Evolutionary conservation across 1,140 invertebrate species (phyloP), one percentile per base, ranked within the genome.

Genomic region (Oppia nitens): DNA sequence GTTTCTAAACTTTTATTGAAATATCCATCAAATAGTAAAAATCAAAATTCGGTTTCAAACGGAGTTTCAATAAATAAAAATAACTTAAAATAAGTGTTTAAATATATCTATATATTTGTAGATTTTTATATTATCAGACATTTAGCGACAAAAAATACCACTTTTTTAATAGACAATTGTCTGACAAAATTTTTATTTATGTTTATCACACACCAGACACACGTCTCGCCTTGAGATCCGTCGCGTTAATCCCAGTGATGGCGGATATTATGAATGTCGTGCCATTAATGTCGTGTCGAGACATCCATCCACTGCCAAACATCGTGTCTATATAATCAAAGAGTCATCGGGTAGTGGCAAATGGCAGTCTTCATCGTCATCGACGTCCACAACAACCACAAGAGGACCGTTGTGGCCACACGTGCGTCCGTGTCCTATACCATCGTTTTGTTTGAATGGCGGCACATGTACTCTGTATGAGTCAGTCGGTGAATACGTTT

Each of bases 391-490:
- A 17, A 40, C 49, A n/a, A 20, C 54, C 2, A 45, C 25, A 21
- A 26, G 45, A 24, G 29, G 25, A 21, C 55, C 26, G 21, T 45
- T 32, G 24, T 55, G 17, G 25, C 40, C 53, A 1, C 48, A 57
- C 4, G 57, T 26, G 6, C 56, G 45, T 60, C 79, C 79, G 55
- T 83, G 82, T 71, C 81, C 81, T 45, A 69, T 71, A 55, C 73
- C 77, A 60, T 74, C 76, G 60, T 81, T 78, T 72, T 87, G 84
- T 73, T 79, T 85, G 71, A 85, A 87, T 68, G 82, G 82, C 65
- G 84, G 84, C 70, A 83, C 81, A 59, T 87, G 84, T 72, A 77
- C 82, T 68, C 83, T 81, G 74, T 83, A 85, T 73, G 78, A 82
- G 71, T 78, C 79, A 64, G 79, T 86, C 63, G 77, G 78, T 68